A percentile compares a stretch with the other conserved stretches of the same genome.
Evolutionary conservation across 1,140 invertebrate genomes (phyloP).

Genomic region (Teleogryllus occipitalis): DNA sequence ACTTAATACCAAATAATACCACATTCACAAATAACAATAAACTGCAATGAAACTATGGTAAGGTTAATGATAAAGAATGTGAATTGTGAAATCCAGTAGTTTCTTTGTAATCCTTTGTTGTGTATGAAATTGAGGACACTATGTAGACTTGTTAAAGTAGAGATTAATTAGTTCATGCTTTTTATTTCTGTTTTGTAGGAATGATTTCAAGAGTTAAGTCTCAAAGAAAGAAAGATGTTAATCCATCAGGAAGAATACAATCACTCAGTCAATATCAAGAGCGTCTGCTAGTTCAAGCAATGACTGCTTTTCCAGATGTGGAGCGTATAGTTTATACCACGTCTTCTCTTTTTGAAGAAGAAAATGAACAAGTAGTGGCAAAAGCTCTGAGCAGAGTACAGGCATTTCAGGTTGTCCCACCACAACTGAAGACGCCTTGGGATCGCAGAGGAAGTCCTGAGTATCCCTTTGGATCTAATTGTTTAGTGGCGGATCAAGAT

Average conservation of each 20-base stretch:
- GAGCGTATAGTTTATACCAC: conserved; percentile 90
- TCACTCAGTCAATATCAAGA: conserved; percentile 75
- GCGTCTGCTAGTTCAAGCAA: conserved; percentile 74
- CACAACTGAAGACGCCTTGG: conserved; percentile 54
- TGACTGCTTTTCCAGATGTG: conserved; percentile 70
- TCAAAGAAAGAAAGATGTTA: too few relatives aligned
- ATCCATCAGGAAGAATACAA: conserved; percentile 40
- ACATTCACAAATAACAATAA: too few relatives aligned
- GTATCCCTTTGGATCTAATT: conserved; percentile 57
- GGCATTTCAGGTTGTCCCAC: conserved; percentile 1
- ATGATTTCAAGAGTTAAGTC: too few relatives aligned
- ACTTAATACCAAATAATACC: too few relatives aligned
- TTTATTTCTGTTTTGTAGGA: too few relatives aligned
- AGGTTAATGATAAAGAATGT: too few relatives aligned
- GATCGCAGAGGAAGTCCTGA: conserved; percentile 53
- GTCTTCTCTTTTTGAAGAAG: conserved; percentile 80
- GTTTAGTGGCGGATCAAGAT: conserved; percentile 66
- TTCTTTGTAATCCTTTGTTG: too few relatives aligned
- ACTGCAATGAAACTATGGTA: too few relatives aligned
- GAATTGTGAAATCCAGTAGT: too few relatives aligned
- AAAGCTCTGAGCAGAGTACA: conserved; percentile 33
- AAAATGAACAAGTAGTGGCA: conserved; percentile 83
- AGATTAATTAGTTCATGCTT: too few relatives aligned
- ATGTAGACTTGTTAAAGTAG: too few relatives aligned
- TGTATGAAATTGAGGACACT: too few relatives aligned